Evolutionary conservation across 1,140 invertebrate species (phyloP), one percentile per base, ranked within the genome.

Genomic region (Drosophila rhopaloa): DNA sequence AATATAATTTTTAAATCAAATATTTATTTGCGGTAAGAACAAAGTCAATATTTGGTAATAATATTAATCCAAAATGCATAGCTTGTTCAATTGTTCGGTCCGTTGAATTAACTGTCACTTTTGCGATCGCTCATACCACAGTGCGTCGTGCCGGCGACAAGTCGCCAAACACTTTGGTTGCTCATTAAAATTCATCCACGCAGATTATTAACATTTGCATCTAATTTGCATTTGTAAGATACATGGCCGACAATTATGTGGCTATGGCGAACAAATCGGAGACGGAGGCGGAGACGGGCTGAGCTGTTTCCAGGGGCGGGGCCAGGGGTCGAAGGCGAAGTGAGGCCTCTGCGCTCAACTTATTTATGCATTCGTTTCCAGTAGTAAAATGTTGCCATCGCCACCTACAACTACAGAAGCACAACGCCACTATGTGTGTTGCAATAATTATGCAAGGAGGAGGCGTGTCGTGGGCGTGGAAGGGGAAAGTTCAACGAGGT

Each of bases 141-240:
- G 29, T 32, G 29, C 29, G 29, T 32, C 29, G 29, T 32, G 29
- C 41, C 63, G 68, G 76, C 65, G 82, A 86, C 82, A 86, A 86
- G 82, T 85, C 82, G 82, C 82, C 79, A 88, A 86, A 86, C 83
- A 86, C 83, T 86, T 86, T 79, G 79, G 71, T 55, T 70, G 71
- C 83, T 88, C 83, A 88, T 88, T 88, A 88, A 88, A 88, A 88
- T 88, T 88, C 83, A 88, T 88, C 80, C 80, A 80, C 84, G 84
- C 83, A 88, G 83, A 88, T 88, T 88, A 88, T 88, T 88, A 88
- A 88, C 83, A 88, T 88, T 88, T 88, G 83, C 83, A 88, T 88
- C 76, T 88, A 88, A 88, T 88, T 88, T 88, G 83, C 83, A 88
- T 88, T 80, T 70, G 84, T 88, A 88, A 88, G 83, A 89, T 88